Evolutionary conservation across 2,797 vertebrate species (phyloP).

Genomic region (Fistularia tabacaria): DNA sequence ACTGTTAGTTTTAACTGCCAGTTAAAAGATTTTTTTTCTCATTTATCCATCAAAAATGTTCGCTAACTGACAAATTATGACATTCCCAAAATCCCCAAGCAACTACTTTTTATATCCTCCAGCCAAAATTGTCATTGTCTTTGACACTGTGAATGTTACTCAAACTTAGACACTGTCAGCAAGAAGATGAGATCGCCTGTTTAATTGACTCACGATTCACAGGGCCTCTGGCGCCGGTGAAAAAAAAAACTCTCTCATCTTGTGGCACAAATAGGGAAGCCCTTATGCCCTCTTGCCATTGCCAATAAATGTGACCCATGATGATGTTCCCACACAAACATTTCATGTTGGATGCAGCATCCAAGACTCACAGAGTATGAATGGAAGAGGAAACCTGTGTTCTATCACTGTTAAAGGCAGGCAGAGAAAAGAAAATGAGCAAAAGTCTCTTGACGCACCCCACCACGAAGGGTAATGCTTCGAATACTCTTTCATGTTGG

Average conservation of each 20-base stretch:
- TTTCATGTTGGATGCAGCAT: slow-evolving; percentile 65
- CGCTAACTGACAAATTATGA: no score
- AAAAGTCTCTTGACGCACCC: slow-evolving; percentile 51
- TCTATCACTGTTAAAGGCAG: slow-evolving; percentile 69
- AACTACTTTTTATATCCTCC: slow-evolving; percentile 37
- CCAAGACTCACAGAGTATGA: slow-evolving; percentile 73
- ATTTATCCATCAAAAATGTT: no score
- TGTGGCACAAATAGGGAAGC: slow-evolving; percentile 73
- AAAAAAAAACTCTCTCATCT: slow-evolving; percentile 68
- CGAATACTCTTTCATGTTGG: slow-evolving; percentile 56
- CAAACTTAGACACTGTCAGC: slow-evolving; percentile 56
- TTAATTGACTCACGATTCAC: slow-evolving; percentile 56
- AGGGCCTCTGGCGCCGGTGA: slow-evolving; percentile 64
- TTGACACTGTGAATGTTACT: slow-evolving; percentile 42
- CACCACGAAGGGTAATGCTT: slow-evolving; percentile 47
- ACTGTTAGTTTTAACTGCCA: no score
- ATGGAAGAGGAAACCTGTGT: slow-evolving; percentile 73
- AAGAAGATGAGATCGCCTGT: slow-evolving; percentile 43
- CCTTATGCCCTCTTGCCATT: slow-evolving; percentile 70
- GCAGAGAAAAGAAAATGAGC: slow-evolving; percentile 51
- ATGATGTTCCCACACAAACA: slow-evolving; percentile 79
- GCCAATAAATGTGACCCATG: slow-evolving; percentile 67
- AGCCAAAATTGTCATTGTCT: slow-evolving; percentile 36
- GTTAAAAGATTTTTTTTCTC: no score
- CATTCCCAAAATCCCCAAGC: slow-evolving; percentile 12